Evolutionary conservation across 1,140 invertebrate genomes (phyloP), one percentile per base, ranked within the genome.

Genomic region (Cydia strobilella): DNA sequence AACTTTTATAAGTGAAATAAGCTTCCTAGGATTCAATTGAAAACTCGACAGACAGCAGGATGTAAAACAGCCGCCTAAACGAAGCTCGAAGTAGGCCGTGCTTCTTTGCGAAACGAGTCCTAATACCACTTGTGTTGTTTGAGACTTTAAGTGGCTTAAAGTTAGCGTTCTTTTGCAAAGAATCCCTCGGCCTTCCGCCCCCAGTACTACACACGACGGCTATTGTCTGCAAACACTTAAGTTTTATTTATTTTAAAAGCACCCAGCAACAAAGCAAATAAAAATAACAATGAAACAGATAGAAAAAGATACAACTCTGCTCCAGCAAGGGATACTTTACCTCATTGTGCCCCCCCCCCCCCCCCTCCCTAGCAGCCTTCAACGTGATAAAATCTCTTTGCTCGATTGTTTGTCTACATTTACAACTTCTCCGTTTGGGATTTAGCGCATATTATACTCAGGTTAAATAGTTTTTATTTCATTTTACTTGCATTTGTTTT

Each of bases 91-190:
- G 51, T 63, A 76, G 65, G 31, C 54, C 25, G 10, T 4, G 15
- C 39, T 76, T 84, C 81, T 84, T 82, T 83, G 77, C 77, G 80
- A 83, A 87, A 84, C 81, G 77, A 31, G 69, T 85, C 80, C 79
- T 72, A 81, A 84, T 82, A 83, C 76, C 78, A 82, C 77, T 83
- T 81, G 79, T 76, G 75, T 76, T 74, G 78, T 82, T 80, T 75
- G 74, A 85, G 77, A 69, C 83, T 84, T 82, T 85, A 85, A 87
- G 84, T 84, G 82, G 80, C 79, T 83, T 81, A 75, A 84, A 85
- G 80, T 83, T 85, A 75, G 25, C 76, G 75, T 76, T 79, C n/a
- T 65, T 84, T 76, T 81, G 75, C 74, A 75, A 81, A 81, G 74
- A 80, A 78, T 73, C 72, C n/a, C 48, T 51, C 76, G 73, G 35